Evolutionary conservation across 2,888 invertebrate genomes (phyloP), one percentile per base, ranked within the genome.

Genomic region (Caenorhabditis afra): DNA sequence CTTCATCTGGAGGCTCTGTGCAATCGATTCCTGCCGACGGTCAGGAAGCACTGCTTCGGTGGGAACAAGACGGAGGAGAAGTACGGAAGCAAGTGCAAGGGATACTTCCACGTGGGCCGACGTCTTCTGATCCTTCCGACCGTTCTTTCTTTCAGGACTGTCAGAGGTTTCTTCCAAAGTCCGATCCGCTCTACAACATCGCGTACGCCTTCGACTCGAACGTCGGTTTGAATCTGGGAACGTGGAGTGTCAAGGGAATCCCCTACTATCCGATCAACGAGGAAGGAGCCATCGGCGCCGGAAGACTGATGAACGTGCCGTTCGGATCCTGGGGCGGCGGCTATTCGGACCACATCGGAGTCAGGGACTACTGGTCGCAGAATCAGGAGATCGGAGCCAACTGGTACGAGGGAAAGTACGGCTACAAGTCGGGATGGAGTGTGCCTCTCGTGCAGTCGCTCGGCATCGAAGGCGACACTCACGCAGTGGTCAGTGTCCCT

Each of bases 241-340:
- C 81, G 18, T 82, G 85, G 81, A 61, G 80, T 55, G 87, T 87
- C 11, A 86, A 88, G 18, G 88, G 88, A 55, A 84, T 88, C 20
- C 88, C 88, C 4, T 88, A 86, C 67, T 88, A 88, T 58, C 87
- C 88, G 7, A 82, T 88, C 11, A 86, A 86, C 45, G 85, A 87
- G 59, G 87, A 87, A 81, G 87, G 88, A 50, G 87, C 83, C 10
- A 83, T 88, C 62, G 88, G 85, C 20, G 86, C 83, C 1, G 85
- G 83, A 20, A 67, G 82, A 50, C 67, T 75, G 11, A 81, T 85
- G 58, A 83, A 84, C 50, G 79, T 87, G 35, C 86, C 86, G 16
- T 88, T 88, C 62, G 88, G 87, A 29, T 74, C 85, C 3, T 88
- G 88, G 88, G 88, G 88, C n/a, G 87, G 87, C 37, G 87, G 87